Conservation (phyloP, 1,140 invertebrate species). For the Lerema accius region DNA sequence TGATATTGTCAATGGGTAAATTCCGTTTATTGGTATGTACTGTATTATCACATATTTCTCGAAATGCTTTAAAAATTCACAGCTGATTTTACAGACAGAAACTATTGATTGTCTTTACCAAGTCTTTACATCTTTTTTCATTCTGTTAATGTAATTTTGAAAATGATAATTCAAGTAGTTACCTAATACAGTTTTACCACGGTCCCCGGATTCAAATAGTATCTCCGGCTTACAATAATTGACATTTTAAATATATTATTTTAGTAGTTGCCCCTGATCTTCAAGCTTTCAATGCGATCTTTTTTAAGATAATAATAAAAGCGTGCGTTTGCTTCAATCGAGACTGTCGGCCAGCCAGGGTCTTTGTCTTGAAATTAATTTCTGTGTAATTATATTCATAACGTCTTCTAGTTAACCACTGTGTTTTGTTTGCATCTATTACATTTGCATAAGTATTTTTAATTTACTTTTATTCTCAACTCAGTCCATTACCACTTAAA, state of each 20-base stretch:
- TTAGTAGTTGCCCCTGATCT: conserved; percentile 5
- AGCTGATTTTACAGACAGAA: too few species aligned
- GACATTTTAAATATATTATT: conserved; percentile 5
- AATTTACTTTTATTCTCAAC: too few species aligned
- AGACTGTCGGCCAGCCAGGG: neutral
- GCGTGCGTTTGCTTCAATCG: neutral
- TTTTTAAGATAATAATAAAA: neutral
- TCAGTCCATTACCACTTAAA: too few species aligned
- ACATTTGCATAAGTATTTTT: too few species aligned
- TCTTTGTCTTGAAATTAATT: neutral
- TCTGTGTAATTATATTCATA: neutral
- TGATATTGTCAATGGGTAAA: too few species aligned
- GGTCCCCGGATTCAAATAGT: neutral
- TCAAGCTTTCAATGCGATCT: conserved; percentile 1
- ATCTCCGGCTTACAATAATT: neutral
- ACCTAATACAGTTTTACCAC: neutral
- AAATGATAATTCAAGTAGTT: neutral
- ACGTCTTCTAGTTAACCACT: neutral
- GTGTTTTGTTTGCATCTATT: too few species aligned
- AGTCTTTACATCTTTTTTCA: too few species aligned
- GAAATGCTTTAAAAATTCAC: too few species aligned
- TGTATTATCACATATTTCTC: too few species aligned
- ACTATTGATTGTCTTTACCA: too few species aligned
- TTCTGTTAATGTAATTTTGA: too few species aligned
- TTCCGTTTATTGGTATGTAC: too few species aligned